Conservation (phyloP, 2,797 vertebrate species). For the Brachyrhaphis roseni region DNA sequence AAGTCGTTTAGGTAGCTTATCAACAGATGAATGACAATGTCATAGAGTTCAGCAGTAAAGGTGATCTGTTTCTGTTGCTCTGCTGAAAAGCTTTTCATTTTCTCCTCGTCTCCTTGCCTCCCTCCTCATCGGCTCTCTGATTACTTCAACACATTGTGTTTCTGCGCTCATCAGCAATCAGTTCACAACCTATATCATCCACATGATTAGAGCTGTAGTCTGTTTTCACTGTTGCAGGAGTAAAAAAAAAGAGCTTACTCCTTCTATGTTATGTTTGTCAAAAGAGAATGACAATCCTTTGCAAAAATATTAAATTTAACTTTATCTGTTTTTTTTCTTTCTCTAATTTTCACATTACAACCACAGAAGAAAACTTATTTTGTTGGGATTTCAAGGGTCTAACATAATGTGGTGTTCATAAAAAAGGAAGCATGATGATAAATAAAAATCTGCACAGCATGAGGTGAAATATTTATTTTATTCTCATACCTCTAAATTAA, state of each 20-base stretch:
- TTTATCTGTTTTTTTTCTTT: neutral
- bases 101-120: conserved; percentile 8
- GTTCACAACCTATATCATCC: conserved; percentile 9
- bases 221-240: neutral
- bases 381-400: neutral
- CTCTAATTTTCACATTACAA: neutral
- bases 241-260: neutral
- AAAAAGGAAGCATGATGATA: neutral
- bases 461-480: neutral
- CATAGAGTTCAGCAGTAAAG: conserved; percentile 21
- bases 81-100: conserved; percentile 41
- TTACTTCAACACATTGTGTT: conserved; percentile 10
- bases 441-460: neutral
- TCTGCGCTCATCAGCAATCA: conserved; percentile 25
- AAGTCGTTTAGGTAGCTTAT: conserved; percentile 41
- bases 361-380: neutral
- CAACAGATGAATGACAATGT: conserved; percentile 43
- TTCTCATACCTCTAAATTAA: neutral
- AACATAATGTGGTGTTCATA: neutral
- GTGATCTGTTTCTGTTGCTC: conserved; percentile 20
- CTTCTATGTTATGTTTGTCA: neutral
- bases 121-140: conserved; percentile 6
- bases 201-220: neutral
- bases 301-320: neutral
- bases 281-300: neutral